Evolutionary conservation across 2,888 invertebrate genomes (phyloP).

Genomic region (Drosophila quinaria): DNA sequence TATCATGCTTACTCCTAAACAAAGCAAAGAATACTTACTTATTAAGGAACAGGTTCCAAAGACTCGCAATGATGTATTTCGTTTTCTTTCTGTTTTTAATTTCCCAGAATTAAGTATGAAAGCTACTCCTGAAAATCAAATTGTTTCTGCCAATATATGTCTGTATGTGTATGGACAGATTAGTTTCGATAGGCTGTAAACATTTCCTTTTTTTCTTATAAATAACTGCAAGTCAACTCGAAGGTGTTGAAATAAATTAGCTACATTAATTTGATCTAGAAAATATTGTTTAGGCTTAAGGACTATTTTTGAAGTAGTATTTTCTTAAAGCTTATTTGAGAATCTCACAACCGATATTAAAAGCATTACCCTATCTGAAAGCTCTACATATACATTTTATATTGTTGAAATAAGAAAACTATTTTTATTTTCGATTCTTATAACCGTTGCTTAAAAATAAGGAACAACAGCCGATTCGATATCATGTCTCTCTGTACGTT

Average conservation of each 20-base stretch:
- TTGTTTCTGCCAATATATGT: background rate
- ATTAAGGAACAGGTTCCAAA: conserved; percentile 26
- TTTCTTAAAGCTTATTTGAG: no score
- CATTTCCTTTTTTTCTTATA: background rate
- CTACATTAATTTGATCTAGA: background rate
- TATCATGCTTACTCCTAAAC: conserved; percentile 21
- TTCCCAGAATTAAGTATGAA: conserved; percentile 25
- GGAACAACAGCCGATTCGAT: no score
- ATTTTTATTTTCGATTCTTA: no score
- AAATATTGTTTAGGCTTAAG: no score
- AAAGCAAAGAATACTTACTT: background rate
- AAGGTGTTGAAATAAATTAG: background rate
- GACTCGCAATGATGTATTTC: conserved; percentile 9
- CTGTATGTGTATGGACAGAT: background rate
- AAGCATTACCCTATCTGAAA: no score
- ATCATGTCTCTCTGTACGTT: no score
- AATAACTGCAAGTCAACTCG: background rate
- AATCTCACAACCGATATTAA: no score
- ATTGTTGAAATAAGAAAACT: no score
- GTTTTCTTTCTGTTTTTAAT: background rate
- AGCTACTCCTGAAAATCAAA: conserved; percentile 21
- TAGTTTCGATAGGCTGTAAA: background rate
- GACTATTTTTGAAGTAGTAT: no score
- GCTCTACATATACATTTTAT: no score
- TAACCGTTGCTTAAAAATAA: no score